Evolutionary conservation across 2,113 vertebrate species (phyloP).

Genomic region (Eublepharis macularius): DNA sequence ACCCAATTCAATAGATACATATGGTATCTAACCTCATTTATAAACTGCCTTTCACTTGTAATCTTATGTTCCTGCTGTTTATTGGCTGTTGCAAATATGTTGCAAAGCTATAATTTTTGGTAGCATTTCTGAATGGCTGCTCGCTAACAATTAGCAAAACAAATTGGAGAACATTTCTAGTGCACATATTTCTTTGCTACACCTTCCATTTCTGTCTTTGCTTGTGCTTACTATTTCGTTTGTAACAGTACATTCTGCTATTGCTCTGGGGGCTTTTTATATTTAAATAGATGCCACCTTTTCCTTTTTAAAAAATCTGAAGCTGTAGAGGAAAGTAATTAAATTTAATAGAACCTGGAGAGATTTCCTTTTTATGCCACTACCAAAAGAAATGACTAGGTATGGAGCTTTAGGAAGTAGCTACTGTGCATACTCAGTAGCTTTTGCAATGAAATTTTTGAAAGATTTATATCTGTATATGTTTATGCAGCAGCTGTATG

Average conservation of each 20-base stretch:
- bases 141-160: background rate
- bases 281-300: conserved; percentile 10
- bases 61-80: background rate
- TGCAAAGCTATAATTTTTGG: background rate
- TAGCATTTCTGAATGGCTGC: background rate
- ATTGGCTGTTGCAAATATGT: conserved; percentile 7
- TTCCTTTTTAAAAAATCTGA: conserved; percentile 7
- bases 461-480: conserved; percentile 25
- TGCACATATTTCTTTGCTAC: conserved; percentile 2
- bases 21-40: background rate
- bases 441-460: conserved; percentile 6
- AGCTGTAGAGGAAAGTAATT: conserved; percentile 38
- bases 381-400: conserved; percentile 8
- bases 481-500: conserved; percentile 24
- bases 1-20: background rate
- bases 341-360: conserved; percentile 25
- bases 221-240: background rate
- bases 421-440: background rate
- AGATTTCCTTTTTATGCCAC: conserved; percentile 24
- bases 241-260: background rate
- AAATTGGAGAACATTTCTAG: conserved; percentile 22
- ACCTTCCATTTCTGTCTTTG: background rate
- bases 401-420: conserved; percentile 13
- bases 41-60: conserved; percentile 2
- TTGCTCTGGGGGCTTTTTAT: background rate